Percentiles rank a stretch among this genome's conserved stretches.
phyloP scores from a whole-genome alignment of 2,888 invertebrate species.

The Stenodema calcarata region DNA sequence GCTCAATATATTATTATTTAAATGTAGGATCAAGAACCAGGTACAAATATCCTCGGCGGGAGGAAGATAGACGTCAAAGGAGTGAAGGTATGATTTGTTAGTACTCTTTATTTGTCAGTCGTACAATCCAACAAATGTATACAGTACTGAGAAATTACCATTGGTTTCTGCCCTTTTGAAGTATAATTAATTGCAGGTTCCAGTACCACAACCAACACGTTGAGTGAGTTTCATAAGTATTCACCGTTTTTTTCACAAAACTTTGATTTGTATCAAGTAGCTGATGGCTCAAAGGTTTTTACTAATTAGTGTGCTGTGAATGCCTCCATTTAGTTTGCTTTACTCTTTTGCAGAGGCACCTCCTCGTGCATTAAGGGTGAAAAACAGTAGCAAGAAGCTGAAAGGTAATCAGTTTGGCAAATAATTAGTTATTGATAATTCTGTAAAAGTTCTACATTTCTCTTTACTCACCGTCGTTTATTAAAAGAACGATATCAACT shows the following conservation, averaged over 20 bases:
- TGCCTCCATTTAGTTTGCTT: too few relatives aligned
- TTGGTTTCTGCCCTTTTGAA: too few relatives aligned
- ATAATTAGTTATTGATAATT: too few relatives aligned
- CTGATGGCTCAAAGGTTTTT: too few relatives aligned
- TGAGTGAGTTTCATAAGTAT: background rate
- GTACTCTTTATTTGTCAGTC: too few relatives aligned
- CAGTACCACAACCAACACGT: background rate
- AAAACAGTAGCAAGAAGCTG: background rate
- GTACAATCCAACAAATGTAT: too few relatives aligned
- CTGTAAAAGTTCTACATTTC: too few relatives aligned
- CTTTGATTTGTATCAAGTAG: too few relatives aligned
- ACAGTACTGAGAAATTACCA: too few relatives aligned
- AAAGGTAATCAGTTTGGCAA: background rate
- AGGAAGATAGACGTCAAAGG: constrained; percentile 2
- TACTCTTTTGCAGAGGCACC: background rate
- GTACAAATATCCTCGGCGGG: background rate
- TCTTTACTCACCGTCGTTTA: too few relatives aligned
- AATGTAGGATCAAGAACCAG: background rate
- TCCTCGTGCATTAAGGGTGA: background rate
- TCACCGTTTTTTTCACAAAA: background rate
- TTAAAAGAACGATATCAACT: too few relatives aligned
- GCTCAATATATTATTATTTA: background rate
- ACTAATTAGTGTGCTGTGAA: too few relatives aligned
- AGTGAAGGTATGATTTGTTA: constrained; percentile 7
- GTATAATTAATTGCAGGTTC: background rate